phyloP scores from a whole-genome alignment of 2,113 vertebrate species.

The Aplodontia rufa region DNA sequence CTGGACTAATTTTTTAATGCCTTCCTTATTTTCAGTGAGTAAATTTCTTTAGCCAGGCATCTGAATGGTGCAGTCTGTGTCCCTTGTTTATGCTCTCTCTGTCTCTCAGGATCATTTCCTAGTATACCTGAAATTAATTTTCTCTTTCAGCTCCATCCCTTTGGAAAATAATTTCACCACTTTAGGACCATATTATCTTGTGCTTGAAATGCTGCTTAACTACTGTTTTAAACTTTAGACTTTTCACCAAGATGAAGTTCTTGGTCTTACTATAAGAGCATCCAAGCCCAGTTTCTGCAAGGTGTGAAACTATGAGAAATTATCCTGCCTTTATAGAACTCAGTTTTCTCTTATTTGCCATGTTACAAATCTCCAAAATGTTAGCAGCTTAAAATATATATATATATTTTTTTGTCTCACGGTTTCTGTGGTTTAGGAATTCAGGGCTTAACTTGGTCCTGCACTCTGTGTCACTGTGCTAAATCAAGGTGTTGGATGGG shows the following conservation, averaged over 20 bases:
- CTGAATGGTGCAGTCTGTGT: background rate
- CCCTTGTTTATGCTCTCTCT: background rate
- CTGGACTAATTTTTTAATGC: background rate
- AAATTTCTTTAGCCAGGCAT: background rate
- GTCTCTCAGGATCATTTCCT: background rate
- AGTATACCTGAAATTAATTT: background rate
- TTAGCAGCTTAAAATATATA: no score
- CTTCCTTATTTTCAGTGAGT: background rate
- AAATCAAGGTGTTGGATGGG: background rate
- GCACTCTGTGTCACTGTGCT: background rate
- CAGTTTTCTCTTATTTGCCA: no score
- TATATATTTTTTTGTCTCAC: background rate
- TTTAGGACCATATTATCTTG: background rate
- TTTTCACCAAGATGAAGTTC: background rate
- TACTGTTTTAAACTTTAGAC: background rate
- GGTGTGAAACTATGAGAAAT: background rate
- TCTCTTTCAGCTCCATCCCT: background rate
- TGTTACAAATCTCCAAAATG: no score
- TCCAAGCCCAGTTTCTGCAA: background rate
- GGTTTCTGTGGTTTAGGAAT: background rate
- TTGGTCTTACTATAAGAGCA: background rate
- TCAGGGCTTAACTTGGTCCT: rapidly evolving
- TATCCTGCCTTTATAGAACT: background rate
- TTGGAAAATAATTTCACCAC: background rate
- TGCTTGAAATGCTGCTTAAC: background rate